Evolutionary conservation across 2,113 vertebrate species (phyloP).

Genomic region (Haemorhous mexicanus): DNA sequence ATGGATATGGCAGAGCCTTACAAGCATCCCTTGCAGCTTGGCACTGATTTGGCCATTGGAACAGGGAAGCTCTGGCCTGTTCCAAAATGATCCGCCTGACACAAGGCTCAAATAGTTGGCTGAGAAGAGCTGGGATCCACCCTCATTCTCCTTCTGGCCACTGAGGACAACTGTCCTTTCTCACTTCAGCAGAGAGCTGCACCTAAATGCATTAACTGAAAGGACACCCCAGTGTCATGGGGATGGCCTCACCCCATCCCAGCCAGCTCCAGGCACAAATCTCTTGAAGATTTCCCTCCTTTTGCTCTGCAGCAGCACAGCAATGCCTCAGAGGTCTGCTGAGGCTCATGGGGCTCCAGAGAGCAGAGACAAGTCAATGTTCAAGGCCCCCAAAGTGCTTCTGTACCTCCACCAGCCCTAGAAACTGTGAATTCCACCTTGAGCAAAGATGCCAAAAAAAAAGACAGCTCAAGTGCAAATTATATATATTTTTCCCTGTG

Average conservation of each 20-base stretch:
- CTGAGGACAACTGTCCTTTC: neutral
- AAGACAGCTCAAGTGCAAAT: neutral
- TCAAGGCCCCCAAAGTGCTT: neutral
- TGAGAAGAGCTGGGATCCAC: neutral
- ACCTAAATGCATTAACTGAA: neutral
- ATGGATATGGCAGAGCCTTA: neutral
- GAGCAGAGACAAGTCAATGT: neutral
- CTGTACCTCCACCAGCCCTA: neutral
- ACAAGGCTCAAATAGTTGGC: conserved; percentile 11
- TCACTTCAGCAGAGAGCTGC: neutral
- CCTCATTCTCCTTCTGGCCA: neutral
- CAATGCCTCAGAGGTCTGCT: neutral
- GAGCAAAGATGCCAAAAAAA: neutral
- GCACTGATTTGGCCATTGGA: neutral
- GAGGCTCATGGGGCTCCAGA: neutral
- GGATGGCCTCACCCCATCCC: neutral
- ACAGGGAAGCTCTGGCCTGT: neutral
- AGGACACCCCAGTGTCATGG: neutral
- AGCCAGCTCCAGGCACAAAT: neutral
- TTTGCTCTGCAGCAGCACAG: neutral
- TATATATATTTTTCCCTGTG: neutral
- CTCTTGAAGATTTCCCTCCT: neutral
- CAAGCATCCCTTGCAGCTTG: neutral
- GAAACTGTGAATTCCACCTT: neutral
- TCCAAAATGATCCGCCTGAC: neutral